Conservation (phyloP, 2,888 invertebrate genomes). For the Agrypnus murinus region DNA sequence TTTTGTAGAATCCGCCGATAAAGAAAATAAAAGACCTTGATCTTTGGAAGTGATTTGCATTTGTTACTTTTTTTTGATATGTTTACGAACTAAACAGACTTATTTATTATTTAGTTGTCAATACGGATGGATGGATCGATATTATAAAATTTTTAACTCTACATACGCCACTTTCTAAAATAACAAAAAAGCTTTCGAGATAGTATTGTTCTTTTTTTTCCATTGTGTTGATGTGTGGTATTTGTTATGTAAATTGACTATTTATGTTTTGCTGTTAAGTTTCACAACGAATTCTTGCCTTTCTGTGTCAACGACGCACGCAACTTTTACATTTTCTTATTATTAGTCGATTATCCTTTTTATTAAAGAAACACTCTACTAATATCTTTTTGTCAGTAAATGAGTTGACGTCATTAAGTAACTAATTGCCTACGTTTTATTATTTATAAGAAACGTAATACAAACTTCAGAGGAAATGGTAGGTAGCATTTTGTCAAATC, state of each 20-base stretch:
- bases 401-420: no score
- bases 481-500: no score
- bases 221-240: constrained; percentile 47
- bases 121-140: no score
- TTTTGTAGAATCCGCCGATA: no score
- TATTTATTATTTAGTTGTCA: background rate
- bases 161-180: constrained; percentile 37
- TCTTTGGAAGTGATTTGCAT: no score
- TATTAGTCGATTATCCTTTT: constrained; percentile 25
- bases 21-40: no score
- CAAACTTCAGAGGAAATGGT: no score
- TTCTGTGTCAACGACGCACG: constrained; percentile 39
- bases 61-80: no score
- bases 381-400: background rate
- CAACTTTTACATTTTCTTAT: constrained; percentile 27
- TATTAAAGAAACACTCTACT: constrained; percentile 7
- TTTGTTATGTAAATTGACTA: constrained; percentile 50
- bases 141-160: constrained; percentile 26
- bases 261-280: constrained; percentile 47
- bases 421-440: no score
- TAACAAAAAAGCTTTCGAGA: constrained; percentile 36
- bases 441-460: no score
- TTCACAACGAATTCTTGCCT: constrained; percentile 45
- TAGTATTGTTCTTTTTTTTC: constrained; percentile 49
- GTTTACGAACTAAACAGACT: no score